Evolutionary conservation across 2,113 vertebrate genomes (phyloP), one percentile per base, ranked within the genome.

Genomic region (Hypomesus transpacificus): DNA sequence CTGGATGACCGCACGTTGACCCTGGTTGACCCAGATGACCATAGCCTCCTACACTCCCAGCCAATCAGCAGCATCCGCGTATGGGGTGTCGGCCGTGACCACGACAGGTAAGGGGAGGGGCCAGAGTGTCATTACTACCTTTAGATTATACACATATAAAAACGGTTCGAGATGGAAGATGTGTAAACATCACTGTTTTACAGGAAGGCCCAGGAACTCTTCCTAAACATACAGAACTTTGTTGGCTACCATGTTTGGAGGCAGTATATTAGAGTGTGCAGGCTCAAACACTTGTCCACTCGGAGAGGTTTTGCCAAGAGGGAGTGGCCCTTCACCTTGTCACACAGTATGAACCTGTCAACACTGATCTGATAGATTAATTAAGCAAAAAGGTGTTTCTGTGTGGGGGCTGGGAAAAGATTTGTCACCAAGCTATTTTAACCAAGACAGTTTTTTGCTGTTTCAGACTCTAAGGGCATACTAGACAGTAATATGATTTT

Each of bases 41-140:
- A 82, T 83, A 93, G 93, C 1, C 92, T 96, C 75, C 94, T 99
- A 50, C 96, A 98, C 82, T 94, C 96, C 0, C 96, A 98, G 89
- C 96, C 96, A 86, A 98, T 99, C 57, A 95, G 94, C 82, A 98
- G 95, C 94, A 99, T 99, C 86, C 90, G 95, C 2, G 95, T 99
- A 24, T 99, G 97, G 97, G 97, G 96, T 0, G 96, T 98, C 46
- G 96, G 97, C 2, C 94, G 96, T 1, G 97, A 98, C 91, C 95
- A 96, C 0, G 96, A 96, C 85, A 95, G 97, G 97, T 98, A 80
- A 92, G 91, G 90, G 76, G 39, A 46, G 9, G 39, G 39, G 39
- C 39, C 39, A 46, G 39, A 46, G 39, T 11, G 39, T 11, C 39
- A 46, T 46, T 9, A 6, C 39, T 46, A 46, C 39, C 39, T 56